phyloP scores from a whole-genome alignment of 2,888 invertebrate species.

The Pomacea canaliculata region DNA sequence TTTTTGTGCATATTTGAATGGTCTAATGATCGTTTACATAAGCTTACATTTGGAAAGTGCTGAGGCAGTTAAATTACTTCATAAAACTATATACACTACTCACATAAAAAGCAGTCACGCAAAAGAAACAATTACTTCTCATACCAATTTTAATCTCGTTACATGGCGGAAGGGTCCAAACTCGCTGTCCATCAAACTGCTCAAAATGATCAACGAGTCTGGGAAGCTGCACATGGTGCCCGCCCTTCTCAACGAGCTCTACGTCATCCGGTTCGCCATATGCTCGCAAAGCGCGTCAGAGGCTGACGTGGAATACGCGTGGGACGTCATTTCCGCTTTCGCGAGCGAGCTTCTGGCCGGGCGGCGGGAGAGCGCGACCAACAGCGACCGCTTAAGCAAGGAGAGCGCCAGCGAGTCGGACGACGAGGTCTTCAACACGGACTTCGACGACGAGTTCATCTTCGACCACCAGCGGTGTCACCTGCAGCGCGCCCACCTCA shows the following conservation, averaged over 20 bases:
- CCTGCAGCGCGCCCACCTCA: conserved; percentile 48
- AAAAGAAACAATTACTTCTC: too few relatives aligned
- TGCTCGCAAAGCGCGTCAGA: conserved; percentile 90
- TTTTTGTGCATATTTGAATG: too few relatives aligned
- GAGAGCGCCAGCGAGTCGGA: conserved; percentile 32
- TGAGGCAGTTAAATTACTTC: too few relatives aligned
- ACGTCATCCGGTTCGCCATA: conserved; percentile 90
- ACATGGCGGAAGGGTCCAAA: conserved; percentile 74
- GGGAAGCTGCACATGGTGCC: conserved; percentile 98
- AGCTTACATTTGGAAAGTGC: too few relatives aligned
- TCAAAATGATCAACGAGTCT: conserved; percentile 93
- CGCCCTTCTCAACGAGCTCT: conserved; percentile 88
- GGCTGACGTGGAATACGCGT: conserved; percentile 77
- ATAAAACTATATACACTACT: too few relatives aligned
- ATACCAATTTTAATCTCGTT: too few relatives aligned
- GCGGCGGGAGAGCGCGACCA: conserved; percentile 32
- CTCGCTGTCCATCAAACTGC: conserved; percentile 87
- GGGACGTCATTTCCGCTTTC: conserved; percentile 64
- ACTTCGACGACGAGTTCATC: conserved; percentile 53
- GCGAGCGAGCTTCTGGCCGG: conserved; percentile 40
- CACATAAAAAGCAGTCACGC: too few relatives aligned
- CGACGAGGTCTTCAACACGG: conserved; percentile 53
- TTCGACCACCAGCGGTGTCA: conserved; percentile 57
- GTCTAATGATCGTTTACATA: too few relatives aligned
- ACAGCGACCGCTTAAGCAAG: conserved; percentile 14